phyloP scores from a whole-genome alignment of 2,888 invertebrate species.

The Chymomyza procnemis region DNA sequence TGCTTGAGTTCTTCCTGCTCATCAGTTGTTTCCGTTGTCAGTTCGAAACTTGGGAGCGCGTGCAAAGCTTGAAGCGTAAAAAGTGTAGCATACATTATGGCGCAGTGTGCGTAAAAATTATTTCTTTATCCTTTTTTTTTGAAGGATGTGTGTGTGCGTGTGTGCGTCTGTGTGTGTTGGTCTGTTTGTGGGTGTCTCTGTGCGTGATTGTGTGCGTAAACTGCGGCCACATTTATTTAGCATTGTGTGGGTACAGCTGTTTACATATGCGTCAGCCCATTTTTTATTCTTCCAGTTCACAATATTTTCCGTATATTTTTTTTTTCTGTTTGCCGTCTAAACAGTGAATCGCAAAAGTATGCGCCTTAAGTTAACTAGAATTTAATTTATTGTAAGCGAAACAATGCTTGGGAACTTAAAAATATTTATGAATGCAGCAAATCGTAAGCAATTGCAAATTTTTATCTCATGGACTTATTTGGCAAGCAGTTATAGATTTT shows the following conservation, averaged over 20 bases:
- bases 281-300: background rate
- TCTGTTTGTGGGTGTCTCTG: background rate
- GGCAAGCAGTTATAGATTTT: no score
- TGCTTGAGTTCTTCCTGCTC: background rate
- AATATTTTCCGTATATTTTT: background rate
- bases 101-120: constrained; percentile 4
- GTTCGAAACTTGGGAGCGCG: background rate
- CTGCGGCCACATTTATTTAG: no score
- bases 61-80: constrained; percentile 1
- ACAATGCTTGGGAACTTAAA: no score
- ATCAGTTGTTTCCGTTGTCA: background rate
- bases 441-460: no score
- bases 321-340: background rate
- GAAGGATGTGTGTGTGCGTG: background rate
- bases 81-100: background rate
- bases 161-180: background rate
- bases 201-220: background rate
- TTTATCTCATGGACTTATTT: no score
- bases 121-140: constrained; percentile 12
- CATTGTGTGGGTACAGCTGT: background rate
- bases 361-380: no score
- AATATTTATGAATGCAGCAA: no score
- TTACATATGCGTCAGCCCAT: background rate
- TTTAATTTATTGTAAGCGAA: no score
- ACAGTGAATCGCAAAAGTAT: background rate